These are phyloP conservation scores for Eupithecia inturbata DNA, from an alignment of 2,888 invertebrate species.

Conservation along the genomic window DNA sequence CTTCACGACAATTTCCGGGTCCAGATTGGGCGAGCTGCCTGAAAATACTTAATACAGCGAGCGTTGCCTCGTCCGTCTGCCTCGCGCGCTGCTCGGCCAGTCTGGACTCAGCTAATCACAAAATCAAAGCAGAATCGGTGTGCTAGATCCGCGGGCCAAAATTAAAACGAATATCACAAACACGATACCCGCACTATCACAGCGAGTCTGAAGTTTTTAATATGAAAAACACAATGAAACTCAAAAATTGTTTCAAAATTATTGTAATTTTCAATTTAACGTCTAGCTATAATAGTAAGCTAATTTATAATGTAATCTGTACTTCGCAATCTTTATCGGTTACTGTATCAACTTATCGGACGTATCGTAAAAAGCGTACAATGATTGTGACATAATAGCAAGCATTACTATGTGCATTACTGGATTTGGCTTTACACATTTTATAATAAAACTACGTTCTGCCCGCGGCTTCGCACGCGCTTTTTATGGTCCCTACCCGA, in stretches of 20 bases:
- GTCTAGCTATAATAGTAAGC: neutral
- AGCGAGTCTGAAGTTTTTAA: neutral
- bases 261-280: neutral
- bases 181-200: neutral
- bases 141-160: neutral
- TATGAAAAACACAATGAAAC: neutral
- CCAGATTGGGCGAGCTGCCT: neutral
- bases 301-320: constrained; percentile 9
- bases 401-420: neutral
- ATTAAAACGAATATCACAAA: neutral
- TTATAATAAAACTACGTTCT: too few species aligned
- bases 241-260: neutral
- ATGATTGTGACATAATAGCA: constrained; percentile 24
- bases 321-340: constrained; percentile 11
- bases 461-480: too few species aligned
- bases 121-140: neutral
- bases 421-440: neutral
- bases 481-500: too few species aligned
- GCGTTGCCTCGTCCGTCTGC: neutral
- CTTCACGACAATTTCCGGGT: too few species aligned
- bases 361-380: constrained; percentile 16
- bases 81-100: neutral
- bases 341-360: constrained; percentile 17
- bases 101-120: neutral
- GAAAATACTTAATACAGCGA: neutral